These are phyloP conservation scores for Alligator mississippiensis DNA, from an alignment of 2,113 vertebrate genomes.

Conservation along the genomic window DNA sequence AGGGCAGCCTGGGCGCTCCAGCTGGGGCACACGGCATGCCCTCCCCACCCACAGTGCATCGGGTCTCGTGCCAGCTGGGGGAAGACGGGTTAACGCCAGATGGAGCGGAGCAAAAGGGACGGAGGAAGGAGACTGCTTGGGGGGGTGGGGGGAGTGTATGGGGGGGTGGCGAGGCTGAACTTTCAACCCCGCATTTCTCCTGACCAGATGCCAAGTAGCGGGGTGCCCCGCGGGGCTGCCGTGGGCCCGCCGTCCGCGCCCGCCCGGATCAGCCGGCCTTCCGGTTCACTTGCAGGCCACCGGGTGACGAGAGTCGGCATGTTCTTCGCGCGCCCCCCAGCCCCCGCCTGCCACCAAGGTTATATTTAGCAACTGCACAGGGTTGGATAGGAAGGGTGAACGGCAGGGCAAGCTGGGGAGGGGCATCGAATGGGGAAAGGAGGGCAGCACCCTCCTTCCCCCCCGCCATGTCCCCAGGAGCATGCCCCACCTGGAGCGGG, in stretches of 20 bases:
- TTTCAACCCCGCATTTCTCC: neutral
- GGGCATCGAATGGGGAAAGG: neutral
- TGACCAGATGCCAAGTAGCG: neutral
- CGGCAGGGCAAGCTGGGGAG: neutral
- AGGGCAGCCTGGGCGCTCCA: no score
- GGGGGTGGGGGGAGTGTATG: neutral
- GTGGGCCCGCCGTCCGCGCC: neutral
- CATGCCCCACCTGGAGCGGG: neutral
- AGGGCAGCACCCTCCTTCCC: neutral
- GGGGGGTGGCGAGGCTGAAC: constrained; percentile 16
- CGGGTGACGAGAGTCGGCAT: neutral
- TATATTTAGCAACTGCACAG: neutral
- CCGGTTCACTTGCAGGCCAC: constrained; percentile 61
- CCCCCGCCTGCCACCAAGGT: neutral
- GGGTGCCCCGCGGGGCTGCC: neutral
- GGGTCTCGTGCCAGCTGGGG: fast-evolving
- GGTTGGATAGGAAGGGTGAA: neutral
- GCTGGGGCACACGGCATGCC: no score
- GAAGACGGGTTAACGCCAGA: neutral
- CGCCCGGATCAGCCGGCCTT: neutral
- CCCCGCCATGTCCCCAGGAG: neutral
- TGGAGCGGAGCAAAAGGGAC: fast-evolving
- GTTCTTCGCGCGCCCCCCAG: neutral
- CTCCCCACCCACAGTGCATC: neutral
- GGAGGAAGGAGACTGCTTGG: neutral